Evolutionary conservation across 2,888 invertebrate species (phyloP).

Genomic region (Scaptomyza polygonia): DNA sequence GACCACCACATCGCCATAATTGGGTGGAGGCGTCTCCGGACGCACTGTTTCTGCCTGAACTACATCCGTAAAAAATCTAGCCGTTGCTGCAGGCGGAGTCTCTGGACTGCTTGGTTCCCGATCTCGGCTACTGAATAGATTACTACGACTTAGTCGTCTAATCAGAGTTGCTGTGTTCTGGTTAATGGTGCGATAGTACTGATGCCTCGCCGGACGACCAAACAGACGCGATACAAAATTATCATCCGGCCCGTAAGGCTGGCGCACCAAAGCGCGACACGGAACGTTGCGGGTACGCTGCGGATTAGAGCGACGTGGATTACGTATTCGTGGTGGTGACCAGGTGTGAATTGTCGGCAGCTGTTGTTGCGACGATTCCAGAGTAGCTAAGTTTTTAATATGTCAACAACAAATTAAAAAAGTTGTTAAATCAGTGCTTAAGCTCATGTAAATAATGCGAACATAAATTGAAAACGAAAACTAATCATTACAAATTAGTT

Average conservation of each 20-base stretch:
- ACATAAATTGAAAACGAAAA: background rate
- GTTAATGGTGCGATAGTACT: constrained; percentile 82
- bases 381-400: no score
- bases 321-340: constrained; percentile 53
- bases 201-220: constrained; percentile 81
- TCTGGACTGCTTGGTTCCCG: constrained; percentile 58
- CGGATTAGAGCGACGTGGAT: constrained; percentile 63
- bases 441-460: background rate
- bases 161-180: constrained; percentile 83
- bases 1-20: constrained; percentile 80
- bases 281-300: constrained; percentile 52
- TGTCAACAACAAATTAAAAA: no score
- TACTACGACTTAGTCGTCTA: constrained; percentile 83
- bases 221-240: constrained; percentile 82
- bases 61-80: constrained; percentile 60
- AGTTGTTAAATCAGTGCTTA: no score
- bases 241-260: constrained; percentile 75
- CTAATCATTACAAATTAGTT: background rate
- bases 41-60: constrained; percentile 34
- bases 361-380: constrained; percentile 40
- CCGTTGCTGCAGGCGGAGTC: constrained; percentile 45
- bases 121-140: constrained; percentile 81
- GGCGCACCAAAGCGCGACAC: constrained; percentile 62
- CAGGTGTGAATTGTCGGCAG: constrained; percentile 63
- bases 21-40: constrained; percentile 83